Evolutionary conservation across 2,888 invertebrate species (phyloP), one percentile per base, ranked within the genome.

Genomic region (Synanthedon andrenaeformis): DNA sequence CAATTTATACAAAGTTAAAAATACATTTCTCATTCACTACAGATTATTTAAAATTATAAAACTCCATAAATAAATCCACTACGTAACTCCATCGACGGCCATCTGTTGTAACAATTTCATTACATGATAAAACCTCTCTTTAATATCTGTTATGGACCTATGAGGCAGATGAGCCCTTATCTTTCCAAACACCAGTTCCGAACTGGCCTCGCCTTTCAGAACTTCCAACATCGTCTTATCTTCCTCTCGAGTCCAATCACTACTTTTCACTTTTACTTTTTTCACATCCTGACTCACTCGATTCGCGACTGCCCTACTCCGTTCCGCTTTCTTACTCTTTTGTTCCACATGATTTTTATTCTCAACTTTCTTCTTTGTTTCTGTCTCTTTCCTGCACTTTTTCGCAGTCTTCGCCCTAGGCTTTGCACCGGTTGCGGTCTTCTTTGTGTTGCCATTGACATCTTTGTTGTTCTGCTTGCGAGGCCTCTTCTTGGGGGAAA

Each of bases 201-300:
- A 90, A 51, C 91, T 89, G 8, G 83, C 65, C 59, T 93, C 93
- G 4, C 90, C 89, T 71, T 94, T 94, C 58, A 95, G 89, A 54
- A 92, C 92, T 74, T 94, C 91, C 42, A 96, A 77, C 77, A 96
- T 92, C 12, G 93, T 90, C 74, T 92, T 94, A 72, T 96, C 96
- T 68, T 96, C 95, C 53, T 95, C 93, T 54, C 94, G 88, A 0
- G 92, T 93, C 95, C 95, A 96, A 60, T 76, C 76, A 42, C 73
- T 83, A 54, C 62, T 76, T 56, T 75, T 82, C 0, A 56, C 57
- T 42, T 72, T 71, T 23, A 59, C 58, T n/a, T 60, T 62, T 14
- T 65, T 67, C n/a, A 4, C 12, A 41, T 55, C 56, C n/a, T 28
- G 17, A 42, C 49, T 57, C 1, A 57, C 59, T 35, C 35, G 8